Base-by-base conservation (phyloP, 2,797 vertebrate genomes). In the Mus minutoides region DNA sequence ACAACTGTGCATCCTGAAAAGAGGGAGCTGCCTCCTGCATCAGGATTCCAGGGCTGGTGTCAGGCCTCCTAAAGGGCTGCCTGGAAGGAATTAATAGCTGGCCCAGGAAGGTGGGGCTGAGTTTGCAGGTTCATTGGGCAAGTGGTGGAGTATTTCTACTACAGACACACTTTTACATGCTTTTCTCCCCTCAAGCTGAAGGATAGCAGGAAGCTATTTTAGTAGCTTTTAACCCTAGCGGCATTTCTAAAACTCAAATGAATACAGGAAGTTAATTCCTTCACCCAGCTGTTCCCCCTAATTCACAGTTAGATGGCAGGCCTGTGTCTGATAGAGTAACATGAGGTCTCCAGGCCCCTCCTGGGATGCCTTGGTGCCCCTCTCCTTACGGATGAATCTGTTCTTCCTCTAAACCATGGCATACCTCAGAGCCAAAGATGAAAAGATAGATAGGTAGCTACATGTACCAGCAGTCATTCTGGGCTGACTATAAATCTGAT, bases 291-390 rank as follows among this genome's bases (percentile, higher is more conserved):
- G 94, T 97, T 95, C 94, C 95, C 97, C 96, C 97, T 98, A 95
- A 98, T 96, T 97, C 98, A 98, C 29, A 97, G 97, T 97, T 98
- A 95, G 90, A 96, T 97, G 98, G 97, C 98, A 98, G 98, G 97
- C 97, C 98, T 98, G 97, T 78, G 90, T 96, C 92, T 95, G 96
- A 97, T 19, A 0, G 40, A 96, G 96, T 96, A 98, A 98, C 96
- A 49, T 52, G 98, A 98, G 97, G 96, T 95, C 97, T 97, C 12
- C 10, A 94, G 56, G 40, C 60, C 60, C 67, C 83, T 92, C 19
- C 92, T 3, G 6, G 54, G 78, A 60, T 12, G 31, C 67, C 90
- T 60, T 40, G 60, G 49, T 54, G 54, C 80, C 76, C 10, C 34
- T 31, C 37, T 92, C 97, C 94, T 96, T 97, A 93, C 69, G 94